Base-by-base conservation (phyloP, 2,888 invertebrate species). In the Lasioglossum calceatum region DNA sequence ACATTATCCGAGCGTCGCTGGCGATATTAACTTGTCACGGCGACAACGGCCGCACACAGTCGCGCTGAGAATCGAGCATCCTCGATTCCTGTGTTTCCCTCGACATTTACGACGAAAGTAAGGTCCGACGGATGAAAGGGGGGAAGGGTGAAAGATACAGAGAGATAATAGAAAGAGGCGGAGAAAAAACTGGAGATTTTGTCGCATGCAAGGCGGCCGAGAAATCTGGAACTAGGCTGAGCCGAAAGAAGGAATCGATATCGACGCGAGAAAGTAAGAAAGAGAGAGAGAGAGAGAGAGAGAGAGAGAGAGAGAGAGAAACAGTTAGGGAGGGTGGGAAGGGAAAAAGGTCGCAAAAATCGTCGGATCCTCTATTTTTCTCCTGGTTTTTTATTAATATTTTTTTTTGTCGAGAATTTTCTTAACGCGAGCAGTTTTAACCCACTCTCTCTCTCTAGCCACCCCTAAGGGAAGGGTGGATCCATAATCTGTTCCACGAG, bases 211-310 rank as follows among this genome's bases (percentile, higher is more conserved):
- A 71, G 47, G 42, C 54, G 73, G 74, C 42, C 64, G 70, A 64
- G 58, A 23, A 71, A 39, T 61, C 27, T 36, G 44, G 67, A 58
- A 44, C 78, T 75, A 54, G 74, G 78, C 50, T 44, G 78, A 47
- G 10, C 39, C 58, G 84, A 70, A 76, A 79, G 47, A 10, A 67
- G 79, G 54, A 83, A 77, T 83, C 85, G 79, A 79, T 83, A 79
- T 76, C 44, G 71, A 42, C 54, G 67, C 23, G 32, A 73, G 27
- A 50, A 23, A 19, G 19, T 2, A 4, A 50, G 19, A 50, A 23
- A 7, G 50, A 50, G 19, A 50, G 23, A 50, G 50, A 50, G 8
- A 50, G 50, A 50, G 19, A 47, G 16, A 50, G 23, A 1, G n/a
- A n/a, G n/a, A n/a, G n/a, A n/a, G n/a, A n/a, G n/a, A 50, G 50